Base-by-base conservation (phyloP, 2,113 vertebrate genomes). In the Haemorhous mexicanus region DNA sequence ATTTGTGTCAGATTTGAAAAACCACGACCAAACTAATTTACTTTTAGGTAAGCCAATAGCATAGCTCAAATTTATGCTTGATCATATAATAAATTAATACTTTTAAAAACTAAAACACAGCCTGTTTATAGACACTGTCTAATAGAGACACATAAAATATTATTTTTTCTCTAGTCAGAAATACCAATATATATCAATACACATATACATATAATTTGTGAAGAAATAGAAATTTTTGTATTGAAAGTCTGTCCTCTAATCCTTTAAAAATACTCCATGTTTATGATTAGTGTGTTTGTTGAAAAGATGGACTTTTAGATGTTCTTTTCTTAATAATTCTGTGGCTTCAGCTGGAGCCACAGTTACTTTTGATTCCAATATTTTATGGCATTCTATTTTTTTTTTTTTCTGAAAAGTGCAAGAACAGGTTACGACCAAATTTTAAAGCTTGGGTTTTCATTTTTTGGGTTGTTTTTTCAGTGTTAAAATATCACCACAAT, bases 401-500 rank as follows among this genome's bases (percentile, higher is more conserved):
- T 22, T 5, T 37, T 24, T 69, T 55, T 74, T 46, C 35, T 82
- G 27, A 22, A 47, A 88, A 84, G 10, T 5, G 18, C 11, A 84
- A 49, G 10, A 39, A 72, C 7, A 82, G 46, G 33, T 62, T 59
- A 7, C 7, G 18, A 55, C 28, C 67, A 56, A 43, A 20, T 73
- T 74, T 75, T 69, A 21, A 87, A 80, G 10, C 24, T 7, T 39
- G 9, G 5, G 1, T 1, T 13, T 39, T 74, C 8, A 30, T 32
- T 47, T 16, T 44, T 53, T 53, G 15, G 1, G 6, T 10, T 46
- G 6, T 35, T 67, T 81, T 41, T 59, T 6, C 68, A 72, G 49
- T 83, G 26, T 53, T 95, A 67, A 87, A 93, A 91, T 91, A 50
- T 55, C 23, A 96, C 37, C 13, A 90, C 15, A 84, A 1, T 58